Conservation (phyloP, 2,888 invertebrate species). For the Drosophila meridionalis region DNA sequence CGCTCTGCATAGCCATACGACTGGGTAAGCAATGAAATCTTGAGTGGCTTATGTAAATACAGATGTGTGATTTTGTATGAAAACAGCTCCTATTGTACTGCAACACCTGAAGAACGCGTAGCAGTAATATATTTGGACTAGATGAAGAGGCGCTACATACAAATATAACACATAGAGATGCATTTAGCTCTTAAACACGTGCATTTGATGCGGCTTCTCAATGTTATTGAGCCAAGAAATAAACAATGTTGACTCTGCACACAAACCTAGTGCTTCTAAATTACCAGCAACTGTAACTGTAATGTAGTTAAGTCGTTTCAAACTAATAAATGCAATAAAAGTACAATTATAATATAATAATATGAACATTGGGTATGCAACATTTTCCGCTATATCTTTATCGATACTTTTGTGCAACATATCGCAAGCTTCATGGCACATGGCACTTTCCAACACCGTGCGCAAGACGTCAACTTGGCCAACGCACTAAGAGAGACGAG, state of each 20-base stretch:
- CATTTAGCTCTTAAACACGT: conserved; percentile 52
- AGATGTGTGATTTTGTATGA: conserved; percentile 18
- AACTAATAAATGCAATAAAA: conserved; percentile 37
- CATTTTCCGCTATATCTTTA: conserved; percentile 4
- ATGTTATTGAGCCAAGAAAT: conserved; percentile 12
- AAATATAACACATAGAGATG: conserved; percentile 38
- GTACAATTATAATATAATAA: background rate
- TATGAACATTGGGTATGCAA: background rate
- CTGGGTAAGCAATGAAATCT: conserved; percentile 71
- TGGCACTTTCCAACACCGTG: conserved; percentile 42
- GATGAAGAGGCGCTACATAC: conserved; percentile 12
- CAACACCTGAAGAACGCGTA: conserved; percentile 61
- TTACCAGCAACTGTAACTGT: conserved; percentile 22
- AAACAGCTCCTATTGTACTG: conserved; percentile 58
- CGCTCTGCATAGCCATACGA: conserved; percentile 80
- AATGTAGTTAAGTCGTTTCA: conserved; percentile 36
- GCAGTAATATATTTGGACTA: conserved; percentile 1
- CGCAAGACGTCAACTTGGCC: conserved; percentile 38
- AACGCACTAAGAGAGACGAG: conserved; percentile 15
- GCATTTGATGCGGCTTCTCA: conserved; percentile 9
- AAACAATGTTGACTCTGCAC: conserved; percentile 3
- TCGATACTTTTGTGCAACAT: conserved; percentile 32
- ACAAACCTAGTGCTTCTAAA: conserved; percentile 1
- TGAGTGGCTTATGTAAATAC: conserved; percentile 56
- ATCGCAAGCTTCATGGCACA: conserved; percentile 8